Conservation (phyloP, 2,113 vertebrate genomes). For the Halichoerus grypus region DNA sequence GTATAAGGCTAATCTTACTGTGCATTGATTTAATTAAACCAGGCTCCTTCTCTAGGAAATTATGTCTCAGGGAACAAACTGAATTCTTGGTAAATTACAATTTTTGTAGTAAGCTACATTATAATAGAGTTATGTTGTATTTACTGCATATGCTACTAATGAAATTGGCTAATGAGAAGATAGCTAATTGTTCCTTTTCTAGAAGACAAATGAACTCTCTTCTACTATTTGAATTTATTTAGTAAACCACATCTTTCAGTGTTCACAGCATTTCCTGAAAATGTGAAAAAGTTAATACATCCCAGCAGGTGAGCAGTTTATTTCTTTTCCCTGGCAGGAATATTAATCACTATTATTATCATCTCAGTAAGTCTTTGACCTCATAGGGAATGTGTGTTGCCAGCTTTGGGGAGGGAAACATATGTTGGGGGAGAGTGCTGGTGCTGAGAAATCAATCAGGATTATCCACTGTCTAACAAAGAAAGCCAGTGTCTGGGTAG, state of each 20-base stretch:
- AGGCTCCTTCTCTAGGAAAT: slow-evolving; percentile 40
- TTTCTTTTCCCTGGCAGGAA: slow-evolving; percentile 50
- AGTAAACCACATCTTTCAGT: slow-evolving; percentile 45
- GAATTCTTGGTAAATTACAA: slow-evolving; percentile 33
- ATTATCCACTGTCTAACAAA: slow-evolving; percentile 22
- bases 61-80: slow-evolving; percentile 39
- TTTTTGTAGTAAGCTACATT: slow-evolving; percentile 25
- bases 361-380: slow-evolving; percentile 45
- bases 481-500: neutral
- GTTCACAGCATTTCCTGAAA: slow-evolving; percentile 35
- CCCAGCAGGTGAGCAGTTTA: slow-evolving; percentile 53
- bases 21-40: slow-evolving; percentile 13
- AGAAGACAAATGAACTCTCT: slow-evolving; percentile 56
- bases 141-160: slow-evolving; percentile 45
- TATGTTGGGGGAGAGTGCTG: neutral
- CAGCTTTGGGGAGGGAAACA: neutral
- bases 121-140: slow-evolving; percentile 19
- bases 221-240: slow-evolving; percentile 21
- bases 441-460: slow-evolving; percentile 29
- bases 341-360: slow-evolving; percentile 66
- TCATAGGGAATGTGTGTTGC: slow-evolving; percentile 47
- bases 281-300: slow-evolving; percentile 22
- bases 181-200: slow-evolving; percentile 36
- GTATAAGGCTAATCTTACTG: slow-evolving; percentile 58
- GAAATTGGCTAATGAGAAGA: slow-evolving; percentile 48